Percentiles rank a stretch among this genome's conserved stretches.
Conservation (phyloP, 1,140 invertebrate species). For the Drosophila arawakana region DNA sequence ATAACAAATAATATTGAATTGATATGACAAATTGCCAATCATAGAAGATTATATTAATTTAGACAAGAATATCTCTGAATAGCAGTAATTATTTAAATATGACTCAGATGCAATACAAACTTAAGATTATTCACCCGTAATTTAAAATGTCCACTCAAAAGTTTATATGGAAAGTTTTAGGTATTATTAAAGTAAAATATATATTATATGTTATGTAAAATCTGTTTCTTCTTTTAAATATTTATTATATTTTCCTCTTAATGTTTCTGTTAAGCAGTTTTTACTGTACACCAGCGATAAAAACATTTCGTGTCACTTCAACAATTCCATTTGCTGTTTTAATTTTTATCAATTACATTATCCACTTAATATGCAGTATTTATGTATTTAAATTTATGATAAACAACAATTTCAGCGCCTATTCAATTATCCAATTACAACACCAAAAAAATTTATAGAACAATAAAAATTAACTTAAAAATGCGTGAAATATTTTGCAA, state of each 20-base stretch:
- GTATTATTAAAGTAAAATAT: too few species aligned
- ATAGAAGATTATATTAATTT: not conserved
- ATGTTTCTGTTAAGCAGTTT: not conserved
- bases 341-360: constrained; percentile 58
- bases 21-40: not conserved
- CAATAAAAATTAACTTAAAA: constrained; percentile 53
- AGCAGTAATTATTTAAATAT: too few species aligned
- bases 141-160: too few species aligned
- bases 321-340: constrained; percentile 52
- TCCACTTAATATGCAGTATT: constrained; percentile 49
- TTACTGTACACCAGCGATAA: not conserved
- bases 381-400: constrained; percentile 57
- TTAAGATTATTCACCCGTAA: too few species aligned
- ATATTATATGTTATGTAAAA: too few species aligned
- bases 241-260: not conserved
- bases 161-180: too few species aligned
- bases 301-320: constrained; percentile 56
- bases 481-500: constrained; percentile 48
- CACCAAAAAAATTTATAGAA: constrained; percentile 31
- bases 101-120: too few species aligned
- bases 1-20: not conserved
- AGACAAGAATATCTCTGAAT: not conserved
- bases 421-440: constrained; percentile 79
- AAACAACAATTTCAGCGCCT: constrained; percentile 61
- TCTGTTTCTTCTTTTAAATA: too few species aligned